These are phyloP conservation scores for Folsomia candida DNA, from an alignment of 2,888 invertebrate species.

Conservation along the genomic window DNA sequence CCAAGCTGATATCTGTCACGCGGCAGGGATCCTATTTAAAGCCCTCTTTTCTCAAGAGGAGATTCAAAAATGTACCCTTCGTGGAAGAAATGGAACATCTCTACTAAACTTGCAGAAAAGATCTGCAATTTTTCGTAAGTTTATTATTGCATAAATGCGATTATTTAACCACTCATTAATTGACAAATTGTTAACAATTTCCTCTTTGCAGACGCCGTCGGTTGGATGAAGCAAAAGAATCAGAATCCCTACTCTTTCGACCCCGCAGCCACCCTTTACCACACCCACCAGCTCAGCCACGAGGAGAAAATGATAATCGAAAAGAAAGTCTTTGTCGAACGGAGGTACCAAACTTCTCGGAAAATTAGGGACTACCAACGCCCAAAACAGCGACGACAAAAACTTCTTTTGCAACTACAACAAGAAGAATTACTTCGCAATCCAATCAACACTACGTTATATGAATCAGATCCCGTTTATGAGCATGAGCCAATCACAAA, in stretches of 20 bases:
- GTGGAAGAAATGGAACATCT: conserved; percentile 36
- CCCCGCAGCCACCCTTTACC: conserved; percentile 21
- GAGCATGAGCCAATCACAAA: not conserved
- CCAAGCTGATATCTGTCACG: conserved; percentile 37
- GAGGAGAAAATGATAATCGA: conserved; percentile 40
- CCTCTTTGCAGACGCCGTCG: conserved; percentile 33
- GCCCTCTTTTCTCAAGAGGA: conserved; percentile 36
- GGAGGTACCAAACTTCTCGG: conserved; percentile 37
- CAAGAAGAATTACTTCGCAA: not conserved
- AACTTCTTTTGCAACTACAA: not conserved
- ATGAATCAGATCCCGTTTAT: not conserved
- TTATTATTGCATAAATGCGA: not conserved
- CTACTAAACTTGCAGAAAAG: conserved; percentile 33
- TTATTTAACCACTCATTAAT: not conserved
- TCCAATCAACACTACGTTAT: not conserved
- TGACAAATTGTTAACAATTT: not conserved
- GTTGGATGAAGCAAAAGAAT: conserved; percentile 40
- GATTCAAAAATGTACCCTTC: conserved; percentile 39
- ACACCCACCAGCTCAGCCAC: not conserved
- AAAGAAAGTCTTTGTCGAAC: conserved; percentile 42
- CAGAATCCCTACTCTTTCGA: conserved; percentile 39
- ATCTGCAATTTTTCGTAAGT: conserved; percentile 40
- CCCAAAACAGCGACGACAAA: not conserved
- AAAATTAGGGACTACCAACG: conserved; percentile 29
- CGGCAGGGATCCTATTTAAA: conserved; percentile 36